Conservation (phyloP, 23 tunicate species). For the Diplosoma virens region DNA sequence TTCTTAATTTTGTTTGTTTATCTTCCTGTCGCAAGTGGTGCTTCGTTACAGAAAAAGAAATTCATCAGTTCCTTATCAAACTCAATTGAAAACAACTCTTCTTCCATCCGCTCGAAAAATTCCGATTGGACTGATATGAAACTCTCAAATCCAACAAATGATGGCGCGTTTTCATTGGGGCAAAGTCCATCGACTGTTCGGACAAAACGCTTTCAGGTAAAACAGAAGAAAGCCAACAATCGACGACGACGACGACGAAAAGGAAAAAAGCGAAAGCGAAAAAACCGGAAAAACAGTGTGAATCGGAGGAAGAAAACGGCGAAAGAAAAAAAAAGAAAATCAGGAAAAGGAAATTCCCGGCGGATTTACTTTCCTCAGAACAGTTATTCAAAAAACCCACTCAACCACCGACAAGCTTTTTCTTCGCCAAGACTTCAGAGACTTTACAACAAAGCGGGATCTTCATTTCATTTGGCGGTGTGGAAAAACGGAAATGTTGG, state of each 20-base stretch:
- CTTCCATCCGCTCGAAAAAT: too few relatives aligned
- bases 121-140: too few relatives aligned
- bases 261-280: neutral
- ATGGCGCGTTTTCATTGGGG: too few relatives aligned
- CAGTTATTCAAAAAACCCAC: neutral
- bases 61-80: too few relatives aligned
- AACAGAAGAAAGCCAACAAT: too few relatives aligned
- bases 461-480: constrained; percentile 38
- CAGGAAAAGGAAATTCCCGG: neutral
- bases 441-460: constrained; percentile 19
- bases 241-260: neutral
- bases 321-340: neutral
- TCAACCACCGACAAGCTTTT: neutral
- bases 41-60: too few relatives aligned
- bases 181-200: too few relatives aligned
- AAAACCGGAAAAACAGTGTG: neutral
- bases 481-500: constrained; percentile 18
- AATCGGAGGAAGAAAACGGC: neutral
- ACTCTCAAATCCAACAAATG: too few relatives aligned
- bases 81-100: too few relatives aligned
- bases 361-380: neutral
- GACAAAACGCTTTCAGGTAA: too few relatives aligned
- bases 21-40: too few relatives aligned
- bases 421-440: constrained; percentile 1
- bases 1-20: too few relatives aligned